These are phyloP conservation scores for Pangasius larnaudii DNA, from an alignment of 2,797 vertebrate genomes.

Conservation along the genomic window DNA sequence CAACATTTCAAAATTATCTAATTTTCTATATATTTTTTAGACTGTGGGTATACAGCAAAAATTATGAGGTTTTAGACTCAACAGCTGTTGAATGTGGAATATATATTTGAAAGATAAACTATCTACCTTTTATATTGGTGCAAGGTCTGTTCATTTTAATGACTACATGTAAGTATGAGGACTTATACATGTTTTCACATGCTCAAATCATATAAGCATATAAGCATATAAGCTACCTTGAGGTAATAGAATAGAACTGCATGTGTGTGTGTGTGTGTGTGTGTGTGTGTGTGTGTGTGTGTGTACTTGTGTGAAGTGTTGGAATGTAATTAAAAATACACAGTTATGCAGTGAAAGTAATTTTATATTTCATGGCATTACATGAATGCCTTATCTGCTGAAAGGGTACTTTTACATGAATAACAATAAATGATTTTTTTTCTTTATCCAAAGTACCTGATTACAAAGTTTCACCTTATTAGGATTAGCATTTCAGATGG, in stretches of 20 bases:
- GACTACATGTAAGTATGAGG: background rate
- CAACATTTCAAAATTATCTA: background rate
- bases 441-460: background rate
- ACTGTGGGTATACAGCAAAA: background rate
- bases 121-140: background rate
- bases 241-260: background rate
- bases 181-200: background rate
- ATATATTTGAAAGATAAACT: background rate
- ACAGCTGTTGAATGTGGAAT: background rate
- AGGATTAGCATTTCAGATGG: background rate
- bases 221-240: background rate
- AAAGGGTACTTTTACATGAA: background rate
- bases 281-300: background rate
- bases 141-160: background rate
- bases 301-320: background rate
- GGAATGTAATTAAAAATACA: background rate
- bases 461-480: background rate
- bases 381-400: conserved; percentile 40
- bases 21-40: background rate
- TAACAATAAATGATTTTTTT: background rate
- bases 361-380: background rate
- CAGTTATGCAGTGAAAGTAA: background rate
- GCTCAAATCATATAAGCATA: background rate
- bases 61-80: background rate
- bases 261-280: background rate